phyloP scores from a whole-genome alignment of 2,797 vertebrate genomes.

The Avahi laniger region DNA sequence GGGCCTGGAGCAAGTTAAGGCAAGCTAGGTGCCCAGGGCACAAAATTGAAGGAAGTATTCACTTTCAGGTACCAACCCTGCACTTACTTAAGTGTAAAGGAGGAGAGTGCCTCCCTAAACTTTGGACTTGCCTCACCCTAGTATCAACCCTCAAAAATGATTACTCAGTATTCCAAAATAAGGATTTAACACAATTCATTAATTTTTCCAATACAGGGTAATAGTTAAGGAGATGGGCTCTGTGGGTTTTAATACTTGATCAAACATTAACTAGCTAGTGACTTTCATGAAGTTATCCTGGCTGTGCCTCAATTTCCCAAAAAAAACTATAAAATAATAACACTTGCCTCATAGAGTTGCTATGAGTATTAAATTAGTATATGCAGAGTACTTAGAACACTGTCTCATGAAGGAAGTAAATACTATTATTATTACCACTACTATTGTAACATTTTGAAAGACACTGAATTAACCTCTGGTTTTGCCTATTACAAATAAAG shows the following conservation, averaged over 20 bases:
- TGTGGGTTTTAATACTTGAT: not conserved
- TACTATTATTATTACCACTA: not conserved
- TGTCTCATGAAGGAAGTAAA: not conserved
- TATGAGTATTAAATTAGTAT: not conserved
- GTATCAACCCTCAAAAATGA: not conserved
- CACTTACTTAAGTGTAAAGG: too few species aligned
- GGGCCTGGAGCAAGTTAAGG: not conserved
- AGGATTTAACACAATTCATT: not conserved
- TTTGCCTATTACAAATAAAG: conserved; percentile 18
- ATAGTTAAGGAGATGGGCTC: not conserved
- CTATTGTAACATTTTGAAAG: not conserved
- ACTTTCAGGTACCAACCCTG: not conserved
- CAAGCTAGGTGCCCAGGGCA: not conserved
- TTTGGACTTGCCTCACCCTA: not conserved
- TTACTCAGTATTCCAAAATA: not conserved
- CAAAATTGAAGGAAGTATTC: not conserved
- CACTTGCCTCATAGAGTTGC: not conserved
- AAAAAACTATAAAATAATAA: not conserved
- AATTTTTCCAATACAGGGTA: not conserved
- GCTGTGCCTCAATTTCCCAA: not conserved
- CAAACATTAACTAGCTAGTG: not conserved
- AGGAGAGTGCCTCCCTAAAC: not conserved
- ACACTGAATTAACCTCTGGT: not conserved
- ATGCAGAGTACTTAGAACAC: not conserved
- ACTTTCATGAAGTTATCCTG: not conserved